Conservation (phyloP, 1,140 invertebrate species). For the Drosophila subobscura region DNA sequence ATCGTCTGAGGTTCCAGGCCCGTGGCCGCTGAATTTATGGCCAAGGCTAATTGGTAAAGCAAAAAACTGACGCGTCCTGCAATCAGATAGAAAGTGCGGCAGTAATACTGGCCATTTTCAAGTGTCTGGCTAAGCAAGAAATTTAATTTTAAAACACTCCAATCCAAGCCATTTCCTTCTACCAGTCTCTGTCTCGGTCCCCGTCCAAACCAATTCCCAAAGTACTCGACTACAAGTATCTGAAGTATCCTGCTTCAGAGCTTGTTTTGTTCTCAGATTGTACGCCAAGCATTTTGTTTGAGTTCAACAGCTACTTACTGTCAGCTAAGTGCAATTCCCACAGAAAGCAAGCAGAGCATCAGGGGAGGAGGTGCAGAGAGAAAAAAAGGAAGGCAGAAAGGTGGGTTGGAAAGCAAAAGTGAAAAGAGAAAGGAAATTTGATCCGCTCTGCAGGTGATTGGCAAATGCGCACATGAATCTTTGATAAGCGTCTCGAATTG, state of each 20-base stretch:
- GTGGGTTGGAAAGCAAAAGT: background rate
- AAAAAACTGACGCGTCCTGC: conserved; percentile 67
- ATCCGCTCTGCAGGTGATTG: conserved; percentile 49
- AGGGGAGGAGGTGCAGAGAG: no score
- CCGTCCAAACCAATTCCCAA: conserved; percentile 16
- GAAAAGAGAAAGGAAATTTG: conserved; percentile 10
- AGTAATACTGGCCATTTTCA: background rate
- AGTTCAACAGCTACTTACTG: conserved; percentile 69
- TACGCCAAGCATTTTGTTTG: conserved; percentile 47
- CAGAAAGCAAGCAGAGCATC: conserved; percentile 22
- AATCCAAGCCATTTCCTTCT: background rate
- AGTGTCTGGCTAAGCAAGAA: conserved; percentile 41
- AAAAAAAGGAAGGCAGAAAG: background rate
- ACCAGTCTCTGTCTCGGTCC: background rate
- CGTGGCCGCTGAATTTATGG: conserved; percentile 71
- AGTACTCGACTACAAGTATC: conserved; percentile 27
- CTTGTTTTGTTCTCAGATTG: conserved; percentile 49
- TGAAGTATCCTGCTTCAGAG: conserved; percentile 28
- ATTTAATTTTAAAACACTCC: conserved; percentile 59
- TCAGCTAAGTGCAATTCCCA: conserved; percentile 67
- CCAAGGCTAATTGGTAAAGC: conserved; percentile 74
- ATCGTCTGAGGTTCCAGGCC: conserved; percentile 23
- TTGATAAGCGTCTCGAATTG: conserved; percentile 75
- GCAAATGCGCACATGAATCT: conserved; percentile 69
- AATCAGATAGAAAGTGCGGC: conserved; percentile 24